Conservation (phyloP, 2,113 vertebrate genomes). For the Ellobius talpinus region DNA sequence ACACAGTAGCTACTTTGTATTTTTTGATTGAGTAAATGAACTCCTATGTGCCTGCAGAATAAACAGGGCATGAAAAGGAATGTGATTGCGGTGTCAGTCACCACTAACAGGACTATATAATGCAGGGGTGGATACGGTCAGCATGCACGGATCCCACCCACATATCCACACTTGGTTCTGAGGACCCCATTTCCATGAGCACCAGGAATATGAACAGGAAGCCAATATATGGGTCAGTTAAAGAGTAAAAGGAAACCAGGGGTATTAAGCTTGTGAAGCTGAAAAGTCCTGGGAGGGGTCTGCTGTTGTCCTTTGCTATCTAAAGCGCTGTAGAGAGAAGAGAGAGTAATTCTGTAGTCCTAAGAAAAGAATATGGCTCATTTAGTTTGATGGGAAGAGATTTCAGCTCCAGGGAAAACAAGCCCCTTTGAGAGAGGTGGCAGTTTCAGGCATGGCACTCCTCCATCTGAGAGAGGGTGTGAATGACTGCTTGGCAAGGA, state of each 20-base stretch:
- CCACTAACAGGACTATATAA: background rate
- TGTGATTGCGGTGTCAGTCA: background rate
- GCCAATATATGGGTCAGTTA: background rate
- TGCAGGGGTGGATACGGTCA: background rate
- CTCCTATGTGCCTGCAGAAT: background rate
- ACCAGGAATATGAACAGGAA: background rate
- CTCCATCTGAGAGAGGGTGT: background rate
- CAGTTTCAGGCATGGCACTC: background rate
- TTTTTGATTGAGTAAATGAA: background rate
- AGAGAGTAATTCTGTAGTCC: background rate
- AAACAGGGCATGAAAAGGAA: background rate
- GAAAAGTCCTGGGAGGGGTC: background rate
- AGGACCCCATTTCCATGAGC: background rate
- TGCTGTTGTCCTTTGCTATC: background rate
- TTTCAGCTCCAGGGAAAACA: slow-evolving; percentile 2
- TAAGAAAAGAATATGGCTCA: slow-evolving; percentile 17
- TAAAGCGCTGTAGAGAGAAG: background rate
- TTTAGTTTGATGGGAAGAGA: background rate
- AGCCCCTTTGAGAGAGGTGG: background rate
- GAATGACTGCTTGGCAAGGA: background rate
- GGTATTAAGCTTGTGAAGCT: background rate
- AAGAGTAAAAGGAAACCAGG: background rate
- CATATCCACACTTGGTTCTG: background rate
- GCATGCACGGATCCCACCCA: background rate
- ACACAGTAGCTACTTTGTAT: background rate